Conservation (phyloP, 1,140 invertebrate species). For the Drosophila miranda region DNA sequence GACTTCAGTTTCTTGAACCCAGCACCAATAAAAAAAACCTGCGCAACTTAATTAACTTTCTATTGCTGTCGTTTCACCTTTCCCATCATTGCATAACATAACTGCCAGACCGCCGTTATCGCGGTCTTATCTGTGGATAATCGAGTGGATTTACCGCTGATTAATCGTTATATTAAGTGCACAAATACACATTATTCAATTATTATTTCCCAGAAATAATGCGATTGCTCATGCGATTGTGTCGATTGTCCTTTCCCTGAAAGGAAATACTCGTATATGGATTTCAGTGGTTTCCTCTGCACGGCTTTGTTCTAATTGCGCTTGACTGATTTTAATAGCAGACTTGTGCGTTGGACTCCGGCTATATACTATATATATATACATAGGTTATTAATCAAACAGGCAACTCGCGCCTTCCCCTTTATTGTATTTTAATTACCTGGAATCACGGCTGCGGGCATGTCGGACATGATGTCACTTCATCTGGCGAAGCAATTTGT, state of each 20-base stretch:
- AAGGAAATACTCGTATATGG: slow-evolving; percentile 61
- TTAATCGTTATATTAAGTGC: too few relatives aligned
- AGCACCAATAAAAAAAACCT: background rate
- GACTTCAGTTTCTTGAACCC: slow-evolving; percentile 77
- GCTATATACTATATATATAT: slow-evolving; percentile 4
- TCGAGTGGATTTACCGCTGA: too few relatives aligned
- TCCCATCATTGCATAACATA: slow-evolving; percentile 35
- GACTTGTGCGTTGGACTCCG: slow-evolving; percentile 15
- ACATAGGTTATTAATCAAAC: slow-evolving; percentile 69
- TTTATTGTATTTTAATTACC: slow-evolving; percentile 75
- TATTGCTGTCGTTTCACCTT: slow-evolving; percentile 22
- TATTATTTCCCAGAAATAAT: too few relatives aligned
- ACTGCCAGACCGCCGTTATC: background rate
- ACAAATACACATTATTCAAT: too few relatives aligned
- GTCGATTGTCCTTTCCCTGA: slow-evolving; percentile 29
- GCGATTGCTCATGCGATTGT: too few relatives aligned
- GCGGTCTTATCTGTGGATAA: too few relatives aligned
- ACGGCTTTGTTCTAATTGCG: slow-evolving; percentile 76
- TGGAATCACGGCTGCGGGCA: slow-evolving; percentile 39
- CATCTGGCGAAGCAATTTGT: slow-evolving; percentile 56
- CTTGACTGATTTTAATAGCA: slow-evolving; percentile 76
- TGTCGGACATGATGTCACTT: slow-evolving; percentile 68
- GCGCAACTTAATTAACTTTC: slow-evolving; percentile 76
- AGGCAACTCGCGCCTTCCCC: slow-evolving; percentile 27
- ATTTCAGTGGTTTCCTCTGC: slow-evolving; percentile 24